Evolutionary conservation across 2,888 invertebrate genomes (phyloP), one percentile per base, ranked within the genome.

Genomic region (Leucophenga maculata): DNA sequence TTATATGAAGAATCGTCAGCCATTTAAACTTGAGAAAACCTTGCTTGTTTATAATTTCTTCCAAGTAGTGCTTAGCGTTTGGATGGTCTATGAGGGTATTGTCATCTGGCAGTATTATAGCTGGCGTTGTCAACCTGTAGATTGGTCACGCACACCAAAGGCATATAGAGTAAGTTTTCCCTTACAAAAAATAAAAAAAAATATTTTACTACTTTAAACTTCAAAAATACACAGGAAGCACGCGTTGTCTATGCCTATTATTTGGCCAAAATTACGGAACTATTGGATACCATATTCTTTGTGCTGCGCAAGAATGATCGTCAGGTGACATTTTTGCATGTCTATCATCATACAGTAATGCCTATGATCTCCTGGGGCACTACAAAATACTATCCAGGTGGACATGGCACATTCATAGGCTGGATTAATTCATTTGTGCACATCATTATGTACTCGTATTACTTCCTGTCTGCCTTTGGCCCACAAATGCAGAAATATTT

Each of bases 341-440:
- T 97, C 80, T 97, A 97, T 85, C 98, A 98, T 87, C 97, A 98
- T 86, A 95, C 96, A 0, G 94, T 96, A 57, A 98, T 98, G 97
- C 97, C 97, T 1, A 92, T 96, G 91, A 93, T 95, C 80, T 95
- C 95, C 67, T 98, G 97, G 97, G 96, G 95, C 59, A 94, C 94
- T 14, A 94, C 96, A 14, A 96, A 96, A 88, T 97, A 95, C 86
- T 94, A 92, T 84, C 92, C 92, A 69, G 96, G 96, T 66, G 96
- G 96, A 0, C 97, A 98, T 88, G 96, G 96, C 31, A 96, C 97
- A 2, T 94, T 96, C 83, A 95, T 96, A 78, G 89, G 89, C 69
- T 79, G 95, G 72, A 93, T 97, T 77, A 98, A 98, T 89, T 95
- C 97, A 2, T 97, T 97, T 82, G 97, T 98, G 18, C 98, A 98